phyloP scores from a whole-genome alignment of 2,113 vertebrate genomes.

The Hystrix cristata region DNA sequence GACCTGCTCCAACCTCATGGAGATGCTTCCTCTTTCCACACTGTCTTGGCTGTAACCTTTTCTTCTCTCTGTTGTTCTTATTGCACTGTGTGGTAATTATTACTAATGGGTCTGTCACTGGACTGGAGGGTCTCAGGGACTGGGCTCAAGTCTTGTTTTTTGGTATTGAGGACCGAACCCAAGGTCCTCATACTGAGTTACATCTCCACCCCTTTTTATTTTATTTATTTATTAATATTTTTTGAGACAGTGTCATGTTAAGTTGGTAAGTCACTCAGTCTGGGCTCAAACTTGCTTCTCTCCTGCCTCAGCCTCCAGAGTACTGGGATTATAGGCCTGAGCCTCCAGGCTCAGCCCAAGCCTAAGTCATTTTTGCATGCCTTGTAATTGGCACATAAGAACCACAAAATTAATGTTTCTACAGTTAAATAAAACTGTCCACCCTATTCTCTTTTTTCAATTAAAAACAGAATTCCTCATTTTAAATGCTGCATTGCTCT shows the following conservation, averaged over 20 bases:
- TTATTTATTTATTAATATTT: neutral
- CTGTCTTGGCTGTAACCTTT: neutral
- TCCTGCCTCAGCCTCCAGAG: neutral
- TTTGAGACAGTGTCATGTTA: neutral
- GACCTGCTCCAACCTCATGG: neutral
- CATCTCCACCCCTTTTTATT: neutral
- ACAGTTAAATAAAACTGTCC: constrained; percentile 37
- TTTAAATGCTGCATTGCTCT: neutral
- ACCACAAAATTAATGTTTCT: constrained; percentile 10
- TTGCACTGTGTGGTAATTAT: too few relatives aligned
- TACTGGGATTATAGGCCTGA: neutral
- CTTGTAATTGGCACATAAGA: constrained; percentile 5
- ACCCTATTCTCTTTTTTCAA: constrained; percentile 28
- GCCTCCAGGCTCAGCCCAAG: neutral
- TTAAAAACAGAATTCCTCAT: constrained; percentile 42
- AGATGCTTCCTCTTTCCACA: neutral
- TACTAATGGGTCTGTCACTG: neutral
- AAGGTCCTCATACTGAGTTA: neutral
- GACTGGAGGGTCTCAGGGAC: neutral
- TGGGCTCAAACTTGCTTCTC: neutral
- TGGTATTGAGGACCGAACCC: neutral
- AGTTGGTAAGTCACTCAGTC: neutral
- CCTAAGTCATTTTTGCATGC: neutral
- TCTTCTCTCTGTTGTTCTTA: neutral
- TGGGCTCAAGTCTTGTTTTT: neutral